Percentiles rank a stretch among this genome's conserved stretches.
phyloP scores from a whole-genome alignment of 1,140 invertebrate species.

The Papilio polyxenes region DNA sequence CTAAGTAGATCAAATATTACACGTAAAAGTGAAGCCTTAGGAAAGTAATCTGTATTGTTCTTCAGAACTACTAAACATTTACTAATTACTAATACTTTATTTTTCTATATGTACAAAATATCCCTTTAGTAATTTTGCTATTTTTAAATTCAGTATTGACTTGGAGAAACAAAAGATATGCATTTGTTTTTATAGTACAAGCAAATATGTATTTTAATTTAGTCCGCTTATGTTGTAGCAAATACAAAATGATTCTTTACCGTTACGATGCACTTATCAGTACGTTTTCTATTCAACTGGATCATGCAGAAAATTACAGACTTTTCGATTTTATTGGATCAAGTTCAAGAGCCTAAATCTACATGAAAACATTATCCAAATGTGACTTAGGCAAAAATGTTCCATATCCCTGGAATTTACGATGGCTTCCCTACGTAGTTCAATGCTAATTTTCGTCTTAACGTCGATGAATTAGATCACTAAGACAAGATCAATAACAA shows the following conservation, averaged over 20 bases:
- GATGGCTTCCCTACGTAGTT: conserved; percentile 33
- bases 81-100: not conserved
- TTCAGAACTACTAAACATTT: conserved; percentile 29
- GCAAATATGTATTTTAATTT: not conserved
- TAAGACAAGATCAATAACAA: conserved; percentile 29
- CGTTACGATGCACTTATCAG: too few species aligned
- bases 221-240: not conserved
- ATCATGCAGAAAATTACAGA: too few species aligned
- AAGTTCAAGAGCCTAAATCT: too few species aligned
- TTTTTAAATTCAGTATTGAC: not conserved
- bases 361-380: not conserved
- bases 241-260: not conserved
- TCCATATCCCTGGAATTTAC: not conserved
- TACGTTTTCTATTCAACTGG: too few species aligned
- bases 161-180: not conserved
- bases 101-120: not conserved
- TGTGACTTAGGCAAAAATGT: not conserved
- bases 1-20: conserved; percentile 35
- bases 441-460: conserved; percentile 36
- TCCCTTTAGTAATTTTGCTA: not conserved
- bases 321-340: too few species aligned
- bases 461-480: conserved; percentile 29
- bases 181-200: not conserved
- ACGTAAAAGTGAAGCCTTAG: conserved; percentile 35
- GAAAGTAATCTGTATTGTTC: conserved; percentile 26